Conservation (phyloP, 2,888 invertebrate species). For the Mystacides longicornis region DNA sequence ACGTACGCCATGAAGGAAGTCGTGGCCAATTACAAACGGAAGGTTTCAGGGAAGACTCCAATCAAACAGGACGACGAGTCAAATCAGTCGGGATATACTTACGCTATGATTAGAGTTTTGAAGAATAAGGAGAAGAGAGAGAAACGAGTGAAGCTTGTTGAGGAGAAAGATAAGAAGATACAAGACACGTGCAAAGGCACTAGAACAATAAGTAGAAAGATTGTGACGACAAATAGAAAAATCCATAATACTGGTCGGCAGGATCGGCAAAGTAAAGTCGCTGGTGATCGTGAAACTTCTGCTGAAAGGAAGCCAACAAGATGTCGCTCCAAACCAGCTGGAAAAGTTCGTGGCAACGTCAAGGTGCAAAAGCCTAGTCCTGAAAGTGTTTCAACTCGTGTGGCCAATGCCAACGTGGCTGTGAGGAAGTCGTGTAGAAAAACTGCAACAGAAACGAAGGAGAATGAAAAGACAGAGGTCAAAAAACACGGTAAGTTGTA, state of each 20-base stretch:
- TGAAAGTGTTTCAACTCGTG: no score
- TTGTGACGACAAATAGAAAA: background rate
- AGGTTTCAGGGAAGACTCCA: slow-evolving; percentile 34
- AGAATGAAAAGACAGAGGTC: no score
- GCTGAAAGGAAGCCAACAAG: no score
- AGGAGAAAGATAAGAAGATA: slow-evolving; percentile 29
- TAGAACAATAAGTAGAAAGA: background rate
- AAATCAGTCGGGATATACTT: slow-evolving; percentile 37
- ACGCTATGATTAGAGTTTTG: slow-evolving; percentile 50
- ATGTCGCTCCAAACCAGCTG: no score
- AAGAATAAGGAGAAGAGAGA: slow-evolving; percentile 43
- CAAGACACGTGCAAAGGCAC: background rate
- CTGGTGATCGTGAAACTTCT: no score
- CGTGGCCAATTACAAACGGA: slow-evolving; percentile 53
- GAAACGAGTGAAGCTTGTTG: slow-evolving; percentile 37
- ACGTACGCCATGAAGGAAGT: slow-evolving; percentile 68
- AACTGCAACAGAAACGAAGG: no score
- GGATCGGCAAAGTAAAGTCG: background rate
- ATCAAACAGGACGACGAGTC: slow-evolving; percentile 26
- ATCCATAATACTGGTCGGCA: background rate
- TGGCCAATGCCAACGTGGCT: no score
- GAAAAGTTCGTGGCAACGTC: no score
- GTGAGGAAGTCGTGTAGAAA: no score
- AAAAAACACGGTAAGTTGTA: no score
- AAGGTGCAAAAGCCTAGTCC: no score